phyloP scores from a whole-genome alignment of 2,888 invertebrate genomes.

The Drosophila helvetica region DNA sequence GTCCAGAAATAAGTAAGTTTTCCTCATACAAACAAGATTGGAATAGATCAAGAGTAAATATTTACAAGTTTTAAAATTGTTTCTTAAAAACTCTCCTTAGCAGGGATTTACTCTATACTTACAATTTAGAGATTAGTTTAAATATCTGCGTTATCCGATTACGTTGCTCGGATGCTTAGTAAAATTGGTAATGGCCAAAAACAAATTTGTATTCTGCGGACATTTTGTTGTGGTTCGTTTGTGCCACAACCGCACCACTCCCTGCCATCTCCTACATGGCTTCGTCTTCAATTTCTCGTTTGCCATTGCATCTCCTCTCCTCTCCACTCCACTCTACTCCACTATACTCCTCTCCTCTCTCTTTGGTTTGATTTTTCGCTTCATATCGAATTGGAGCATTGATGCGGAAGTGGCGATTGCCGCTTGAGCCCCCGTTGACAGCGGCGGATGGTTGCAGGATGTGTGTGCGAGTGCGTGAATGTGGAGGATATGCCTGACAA shows the following conservation, averaged over 20 bases:
- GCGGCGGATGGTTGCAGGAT: constrained; percentile 18
- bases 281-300: background rate
- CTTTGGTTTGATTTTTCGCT: constrained; percentile 26
- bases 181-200: background rate
- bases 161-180: too few species aligned
- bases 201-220: background rate
- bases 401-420: constrained; percentile 81
- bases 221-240: background rate
- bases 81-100: too few species aligned
- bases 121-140: background rate
- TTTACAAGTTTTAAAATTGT: too few species aligned
- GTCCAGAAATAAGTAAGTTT: too few species aligned
- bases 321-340: too few species aligned
- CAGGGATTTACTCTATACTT: background rate
- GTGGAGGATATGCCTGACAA: constrained; percentile 53
- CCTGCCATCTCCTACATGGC: background rate
- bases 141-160: background rate
- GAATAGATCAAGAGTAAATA: too few species aligned
- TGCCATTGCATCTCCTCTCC: constrained; percentile 5
- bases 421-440: constrained; percentile 45
- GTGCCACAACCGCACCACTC: background rate
- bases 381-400: constrained; percentile 73
- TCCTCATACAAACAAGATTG: too few species aligned
- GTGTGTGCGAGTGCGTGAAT: constrained; percentile 20
- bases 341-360: constrained; percentile 5